A percentile compares a stretch with the other conserved stretches of the same genome.
phyloP scores from a whole-genome alignment of 64 coral and sea anemone genomes.

The Trachythela sp. region DNA sequence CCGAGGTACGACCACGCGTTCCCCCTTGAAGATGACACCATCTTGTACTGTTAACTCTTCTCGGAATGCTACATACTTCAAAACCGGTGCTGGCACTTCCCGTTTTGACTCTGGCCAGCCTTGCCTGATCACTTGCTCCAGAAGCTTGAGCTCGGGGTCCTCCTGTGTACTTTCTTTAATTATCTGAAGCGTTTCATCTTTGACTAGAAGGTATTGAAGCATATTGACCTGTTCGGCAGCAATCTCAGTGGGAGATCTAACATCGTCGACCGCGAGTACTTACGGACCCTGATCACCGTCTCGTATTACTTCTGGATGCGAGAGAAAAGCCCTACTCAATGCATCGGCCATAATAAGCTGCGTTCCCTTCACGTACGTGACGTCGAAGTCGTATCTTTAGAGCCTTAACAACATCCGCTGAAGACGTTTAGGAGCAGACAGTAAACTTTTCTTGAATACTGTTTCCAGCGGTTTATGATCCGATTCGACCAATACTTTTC shows the following conservation, averaged over 20 bases:
- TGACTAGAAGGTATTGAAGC: not conserved
- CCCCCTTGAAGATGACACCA: not conserved
- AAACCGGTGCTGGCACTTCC: not conserved
- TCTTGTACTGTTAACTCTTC: not conserved
- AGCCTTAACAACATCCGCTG: not conserved
- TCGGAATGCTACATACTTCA: not conserved
- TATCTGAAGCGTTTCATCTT: not conserved
- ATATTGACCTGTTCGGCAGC: slow-evolving; percentile 28
- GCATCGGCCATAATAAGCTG: not conserved
- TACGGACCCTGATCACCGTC: too few relatives aligned
- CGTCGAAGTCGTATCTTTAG: too few relatives aligned
- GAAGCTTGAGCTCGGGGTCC: not conserved
- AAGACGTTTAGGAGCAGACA: not conserved
- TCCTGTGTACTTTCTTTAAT: slow-evolving; percentile 6
- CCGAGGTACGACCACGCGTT: not conserved
- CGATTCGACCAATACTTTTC: not conserved
- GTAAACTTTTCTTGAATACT: not conserved
- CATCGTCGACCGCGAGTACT: not conserved
- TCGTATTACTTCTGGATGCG: not conserved
- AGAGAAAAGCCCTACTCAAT: not conserved
- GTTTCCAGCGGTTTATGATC: not conserved
- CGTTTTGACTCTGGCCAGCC: not conserved
- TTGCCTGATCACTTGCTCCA: not conserved
- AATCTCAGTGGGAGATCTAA: slow-evolving; percentile 30
- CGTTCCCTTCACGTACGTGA: not conserved